A percentile compares a stretch with the other conserved stretches of the same genome.
phyloP scores from a whole-genome alignment of 2,888 invertebrate species.

The Incurvaria masculella region DNA sequence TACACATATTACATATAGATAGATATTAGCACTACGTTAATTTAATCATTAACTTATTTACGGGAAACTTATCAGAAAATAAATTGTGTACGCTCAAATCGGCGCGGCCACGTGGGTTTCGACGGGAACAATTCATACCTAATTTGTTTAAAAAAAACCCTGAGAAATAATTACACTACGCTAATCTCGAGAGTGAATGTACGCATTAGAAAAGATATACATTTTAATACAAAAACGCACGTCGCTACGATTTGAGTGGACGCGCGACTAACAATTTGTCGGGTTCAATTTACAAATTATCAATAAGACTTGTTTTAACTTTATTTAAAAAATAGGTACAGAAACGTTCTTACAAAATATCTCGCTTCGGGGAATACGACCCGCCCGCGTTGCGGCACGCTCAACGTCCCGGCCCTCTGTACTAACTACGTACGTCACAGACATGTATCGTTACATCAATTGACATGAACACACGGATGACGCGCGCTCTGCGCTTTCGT shows the following conservation, averaged over 20 bases:
- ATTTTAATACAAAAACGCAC: neutral
- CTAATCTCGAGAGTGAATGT: neutral
- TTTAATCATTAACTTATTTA: neutral
- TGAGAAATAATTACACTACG: neutral
- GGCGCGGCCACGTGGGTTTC: neutral
- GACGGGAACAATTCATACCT: too few relatives aligned
- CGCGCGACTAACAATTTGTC: slow-evolving; percentile 1
- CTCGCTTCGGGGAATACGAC: too few relatives aligned
- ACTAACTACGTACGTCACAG: too few relatives aligned
- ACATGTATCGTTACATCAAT: too few relatives aligned
- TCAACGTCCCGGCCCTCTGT: too few relatives aligned
- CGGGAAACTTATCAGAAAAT: neutral
- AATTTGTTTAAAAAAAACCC: neutral
- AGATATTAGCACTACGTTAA: slow-evolving; percentile 15
- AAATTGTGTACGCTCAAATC: neutral
- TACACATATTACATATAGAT: slow-evolving; percentile 40
- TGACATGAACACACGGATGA: too few relatives aligned
- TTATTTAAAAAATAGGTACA: slow-evolving; percentile 8
- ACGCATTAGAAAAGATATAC: neutral
- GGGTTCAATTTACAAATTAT: slow-evolving; percentile 7
- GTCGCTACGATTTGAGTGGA: neutral
- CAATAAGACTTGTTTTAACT: neutral
- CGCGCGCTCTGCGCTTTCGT: too few relatives aligned
- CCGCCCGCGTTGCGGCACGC: too few relatives aligned
- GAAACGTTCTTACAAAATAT: neutral